Percentiles rank a stretch among this genome's conserved stretches.
These are phyloP conservation scores for Zaprionus lineosus DNA, from an alignment of 2,888 invertebrate genomes.

Conservation along the genomic window DNA sequence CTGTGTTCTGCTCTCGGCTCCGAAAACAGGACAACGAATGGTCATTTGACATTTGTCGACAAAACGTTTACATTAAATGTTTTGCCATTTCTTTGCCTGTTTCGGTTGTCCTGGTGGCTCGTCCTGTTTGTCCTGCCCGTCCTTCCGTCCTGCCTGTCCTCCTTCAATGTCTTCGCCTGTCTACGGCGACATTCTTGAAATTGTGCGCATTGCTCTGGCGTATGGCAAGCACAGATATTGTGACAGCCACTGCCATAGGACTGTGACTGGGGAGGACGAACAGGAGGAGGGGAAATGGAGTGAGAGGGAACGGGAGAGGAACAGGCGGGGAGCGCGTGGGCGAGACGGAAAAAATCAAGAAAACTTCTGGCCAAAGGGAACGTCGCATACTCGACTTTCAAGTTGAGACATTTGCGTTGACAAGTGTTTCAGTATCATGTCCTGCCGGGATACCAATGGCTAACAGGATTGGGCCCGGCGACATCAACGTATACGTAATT, in stretches of 20 bases:
- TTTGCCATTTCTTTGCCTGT: conserved; percentile 64
- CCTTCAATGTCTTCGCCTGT: conserved; percentile 49
- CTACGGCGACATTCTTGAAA: conserved; percentile 66
- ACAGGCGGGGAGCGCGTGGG: too few species aligned
- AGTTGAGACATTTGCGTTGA: conserved; percentile 77
- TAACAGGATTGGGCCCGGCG: too few species aligned
- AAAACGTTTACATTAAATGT: conserved; percentile 78
- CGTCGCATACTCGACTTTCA: too few species aligned
- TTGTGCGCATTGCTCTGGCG: conserved; percentile 59
- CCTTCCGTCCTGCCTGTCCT: conserved; percentile 13
- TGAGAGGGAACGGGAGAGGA: background rate
- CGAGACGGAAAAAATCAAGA: too few species aligned
- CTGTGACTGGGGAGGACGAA: too few species aligned
- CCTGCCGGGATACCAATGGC: too few species aligned
- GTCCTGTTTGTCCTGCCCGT: background rate
- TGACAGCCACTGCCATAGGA: too few species aligned
- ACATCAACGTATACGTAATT: too few species aligned
- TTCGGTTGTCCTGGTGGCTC: conserved; percentile 22
- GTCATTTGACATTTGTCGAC: conserved; percentile 78
- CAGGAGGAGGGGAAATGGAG: conserved; percentile 4
- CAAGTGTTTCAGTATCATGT: conserved; percentile 53
- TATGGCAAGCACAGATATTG: conserved; percentile 37
- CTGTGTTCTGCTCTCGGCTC: conserved; percentile 36
- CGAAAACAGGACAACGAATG: conserved; percentile 36
- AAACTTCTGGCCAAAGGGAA: too few species aligned